Percentiles rank a stretch among this genome's conserved stretches.
These are phyloP conservation scores for Malurus melanocephalus DNA, from an alignment of 2,113 vertebrate genomes.

Conservation along the genomic window DNA sequence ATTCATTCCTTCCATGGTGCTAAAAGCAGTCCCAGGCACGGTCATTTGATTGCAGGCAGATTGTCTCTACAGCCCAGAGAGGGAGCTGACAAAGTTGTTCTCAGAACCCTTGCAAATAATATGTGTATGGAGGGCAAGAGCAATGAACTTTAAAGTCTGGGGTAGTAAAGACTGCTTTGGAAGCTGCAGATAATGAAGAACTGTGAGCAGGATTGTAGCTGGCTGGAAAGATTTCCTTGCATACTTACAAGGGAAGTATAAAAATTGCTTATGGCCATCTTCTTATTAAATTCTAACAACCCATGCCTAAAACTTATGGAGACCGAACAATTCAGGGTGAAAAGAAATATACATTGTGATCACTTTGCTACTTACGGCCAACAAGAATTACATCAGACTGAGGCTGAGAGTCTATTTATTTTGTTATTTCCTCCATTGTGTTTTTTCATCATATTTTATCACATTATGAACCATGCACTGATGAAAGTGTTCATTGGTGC, in stretches of 20 bases:
- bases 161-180: neutral
- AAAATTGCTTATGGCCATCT: neutral
- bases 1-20: neutral
- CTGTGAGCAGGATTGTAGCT: neutral
- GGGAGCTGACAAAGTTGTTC: neutral
- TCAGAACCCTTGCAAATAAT: neutral
- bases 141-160: neutral
- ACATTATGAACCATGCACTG: neutral
- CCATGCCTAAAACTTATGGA: neutral
- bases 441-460: constrained; percentile 24
- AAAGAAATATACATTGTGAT: neutral
- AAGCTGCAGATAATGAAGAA: neutral
- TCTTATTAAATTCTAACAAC: neutral
- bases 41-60: neutral
- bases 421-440: neutral
- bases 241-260: neutral
- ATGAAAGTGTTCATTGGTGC: neutral
- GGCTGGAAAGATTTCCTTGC: neutral
- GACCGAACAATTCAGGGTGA: neutral
- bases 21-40: neutral
- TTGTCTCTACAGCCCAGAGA: neutral
- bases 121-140: neutral
- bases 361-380: neutral
- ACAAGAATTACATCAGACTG: neutral
- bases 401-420: neutral